A percentile compares a stretch with the other conserved stretches of the same genome.
These are phyloP conservation scores for Trichopria drosophilae DNA, from an alignment of 2,888 invertebrate species.

Conservation along the genomic window DNA sequence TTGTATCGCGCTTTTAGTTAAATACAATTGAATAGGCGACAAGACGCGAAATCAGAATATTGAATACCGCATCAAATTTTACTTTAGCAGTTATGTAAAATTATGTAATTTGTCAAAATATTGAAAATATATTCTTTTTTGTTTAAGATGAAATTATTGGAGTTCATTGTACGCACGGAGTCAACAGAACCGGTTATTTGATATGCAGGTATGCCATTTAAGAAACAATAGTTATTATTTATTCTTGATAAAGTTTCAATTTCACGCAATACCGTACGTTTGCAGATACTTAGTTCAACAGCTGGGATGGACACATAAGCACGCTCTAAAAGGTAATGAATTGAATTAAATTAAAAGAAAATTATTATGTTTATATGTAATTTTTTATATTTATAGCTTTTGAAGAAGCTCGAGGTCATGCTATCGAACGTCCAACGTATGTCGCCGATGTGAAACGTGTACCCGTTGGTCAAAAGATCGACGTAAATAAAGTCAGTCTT, in stretches of 20 bases:
- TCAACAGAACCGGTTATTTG: constrained; percentile 79
- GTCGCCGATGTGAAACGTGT: constrained; percentile 54
- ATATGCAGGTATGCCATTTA: constrained; percentile 68
- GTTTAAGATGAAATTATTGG: constrained; percentile 72
- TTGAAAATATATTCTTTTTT: constrained; percentile 40
- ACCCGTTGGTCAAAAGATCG: constrained; percentile 36
- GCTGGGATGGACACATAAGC: constrained; percentile 61
- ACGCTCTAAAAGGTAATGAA: constrained; percentile 66
- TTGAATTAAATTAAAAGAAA: no score
- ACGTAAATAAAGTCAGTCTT: constrained; percentile 36
- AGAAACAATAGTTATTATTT: no score
- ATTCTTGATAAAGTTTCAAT: no score
- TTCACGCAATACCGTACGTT: no score
- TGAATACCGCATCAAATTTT: constrained; percentile 16
- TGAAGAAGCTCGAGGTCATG: constrained; percentile 68
- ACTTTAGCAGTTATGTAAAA: constrained; percentile 19
- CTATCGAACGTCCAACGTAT: constrained; percentile 68
- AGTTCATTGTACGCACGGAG: constrained; percentile 81
- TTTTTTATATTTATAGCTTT: constrained; percentile 61
- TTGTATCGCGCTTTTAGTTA: no score
- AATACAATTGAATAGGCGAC: no score
- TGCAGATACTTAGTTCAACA: constrained; percentile 65
- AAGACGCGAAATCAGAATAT: no score
- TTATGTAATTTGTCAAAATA: constrained; percentile 16
- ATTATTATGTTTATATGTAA: constrained; percentile 9